Evolutionary conservation across 2,113 vertebrate species (phyloP), one percentile per base, ranked within the genome.

Genomic region (human): DNA sequence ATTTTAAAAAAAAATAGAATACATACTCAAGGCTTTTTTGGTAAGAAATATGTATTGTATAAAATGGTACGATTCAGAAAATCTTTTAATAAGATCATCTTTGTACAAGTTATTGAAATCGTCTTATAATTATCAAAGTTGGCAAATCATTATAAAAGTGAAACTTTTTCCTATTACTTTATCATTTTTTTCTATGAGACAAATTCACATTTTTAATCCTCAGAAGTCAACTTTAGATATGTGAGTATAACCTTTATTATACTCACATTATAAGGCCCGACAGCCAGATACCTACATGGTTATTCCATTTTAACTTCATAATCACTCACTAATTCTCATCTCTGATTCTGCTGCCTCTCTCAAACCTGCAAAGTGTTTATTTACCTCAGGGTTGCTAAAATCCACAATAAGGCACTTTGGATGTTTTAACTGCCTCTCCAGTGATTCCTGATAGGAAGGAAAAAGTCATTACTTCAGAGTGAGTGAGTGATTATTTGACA

Each of bases 381-480:
- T 99, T 98, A 99, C 99, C 99, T 99, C 99, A 96, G 99, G 99
- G 98, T 99, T 99, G 98, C 99, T 99, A 96, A 99, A 99, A 98
- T 99, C 99, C 5, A 99, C 99, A 97, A 98, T 98, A 85, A 99
- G 98, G 88, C 98, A 99, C 78, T 98, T 98, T 80, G 99, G 99
- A 84, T 99, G 99, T 97, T 97, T 98, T 97, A 99, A 97, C 98
- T 99, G 99, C 80, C 90, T 98, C 97, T 99, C 99, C 98, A 99
- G 91, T 57, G 98, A 98, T 95, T 99, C 99, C 99, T 99, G 97
- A 96, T 97, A 98, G 80, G 95, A 72, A 89, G 87, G 87, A 89
- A 90, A 90, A 83, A 91, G 45, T 10, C 32, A 64, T 75, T 82
- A 95, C 20, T 90, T 61, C 25, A 83, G 2, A 72, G 68, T 7